phyloP scores from a whole-genome alignment of 2,888 invertebrate genomes.

The Tolmerus cingulatus region DNA sequence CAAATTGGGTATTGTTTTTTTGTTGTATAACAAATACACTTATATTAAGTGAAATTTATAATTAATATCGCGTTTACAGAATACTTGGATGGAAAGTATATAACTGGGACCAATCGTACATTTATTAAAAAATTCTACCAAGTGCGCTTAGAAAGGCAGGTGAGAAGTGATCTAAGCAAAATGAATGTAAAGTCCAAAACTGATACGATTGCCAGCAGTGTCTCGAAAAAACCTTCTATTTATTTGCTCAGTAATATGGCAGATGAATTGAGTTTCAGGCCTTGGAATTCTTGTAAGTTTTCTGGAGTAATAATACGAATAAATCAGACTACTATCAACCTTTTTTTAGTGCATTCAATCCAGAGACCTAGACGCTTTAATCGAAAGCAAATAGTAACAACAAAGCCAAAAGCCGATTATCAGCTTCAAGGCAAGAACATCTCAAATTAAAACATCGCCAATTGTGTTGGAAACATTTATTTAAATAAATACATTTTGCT shows the following conservation, averaged over 20 bases:
- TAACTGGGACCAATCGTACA: conserved; percentile 68
- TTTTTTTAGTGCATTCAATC: conserved; percentile 36
- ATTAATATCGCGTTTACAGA: conserved; percentile 61
- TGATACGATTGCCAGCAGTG: neutral
- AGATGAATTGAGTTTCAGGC: conserved; percentile 31
- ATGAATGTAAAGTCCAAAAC: neutral
- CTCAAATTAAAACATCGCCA: neutral
- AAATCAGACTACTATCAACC: neutral
- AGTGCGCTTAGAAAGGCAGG: neutral
- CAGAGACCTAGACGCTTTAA: conserved; percentile 29
- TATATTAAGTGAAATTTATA: neutral
- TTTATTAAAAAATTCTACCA: conserved; percentile 71
- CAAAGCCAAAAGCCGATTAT: neutral
- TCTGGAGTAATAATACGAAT: neutral
- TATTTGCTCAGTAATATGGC: neutral
- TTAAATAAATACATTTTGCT: neutral
- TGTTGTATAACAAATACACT: neutral
- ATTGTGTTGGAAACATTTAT: neutral
- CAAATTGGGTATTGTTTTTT: conserved; percentile 67
- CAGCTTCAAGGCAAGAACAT: neutral
- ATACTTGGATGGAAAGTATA: conserved; percentile 68
- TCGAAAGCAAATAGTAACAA: neutral
- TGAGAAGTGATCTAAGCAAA: neutral
- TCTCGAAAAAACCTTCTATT: neutral
- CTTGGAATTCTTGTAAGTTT: conserved; percentile 45